Base-by-base conservation (phyloP, 2,888 invertebrate species). In the Aradus depressus region DNA sequence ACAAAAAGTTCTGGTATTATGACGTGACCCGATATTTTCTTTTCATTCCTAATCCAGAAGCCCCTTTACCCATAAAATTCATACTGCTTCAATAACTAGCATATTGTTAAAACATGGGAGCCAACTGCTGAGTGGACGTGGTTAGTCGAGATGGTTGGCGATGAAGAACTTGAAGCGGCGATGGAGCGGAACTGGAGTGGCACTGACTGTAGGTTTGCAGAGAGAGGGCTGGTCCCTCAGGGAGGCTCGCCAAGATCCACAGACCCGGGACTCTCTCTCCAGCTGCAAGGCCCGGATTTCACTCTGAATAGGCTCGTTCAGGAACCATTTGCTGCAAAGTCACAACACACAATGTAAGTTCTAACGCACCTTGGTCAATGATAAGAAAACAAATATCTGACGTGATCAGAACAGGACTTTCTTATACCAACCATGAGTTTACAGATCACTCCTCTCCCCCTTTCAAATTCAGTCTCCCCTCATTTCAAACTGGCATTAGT, bases 111-210 rank as follows among this genome's bases (percentile, higher is more conserved):
- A 28, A 28, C 10, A 10, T 6, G 31, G 10, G 8, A 28, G 12
- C 16, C 22, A 39, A 10, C 39, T 16, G 6, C 18, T 39, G 16
- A n/a, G n/a, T n/a, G n/a, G n/a, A n/a, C n/a, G n/a, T n/a, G n/a
- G 22, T 4, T 31, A 34, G 25, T 32, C 23, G 8, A 44, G 12
- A 1, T 32, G 44, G 25, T 44, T 44, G 12, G 32, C 28, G 6
- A 44, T 44, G 32, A 44, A 44, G 21, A 35, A 21, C 16, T 44
- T 44, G 12, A 34, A 44, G 19, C 44, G 16, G 19, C 35, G 44
- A 44, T 44, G 28, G 8, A 35, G 4, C 23, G 44, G 14, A n/a
- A 28, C 19, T 25, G 34, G 22, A 31, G 44, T 44, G n/a, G 28
- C n/a, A 2, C 34, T 32, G 10, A 35, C 34, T 23, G 16, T 19